Conservation (phyloP, 2,113 vertebrate genomes). For the Vombatus ursinus region DNA sequence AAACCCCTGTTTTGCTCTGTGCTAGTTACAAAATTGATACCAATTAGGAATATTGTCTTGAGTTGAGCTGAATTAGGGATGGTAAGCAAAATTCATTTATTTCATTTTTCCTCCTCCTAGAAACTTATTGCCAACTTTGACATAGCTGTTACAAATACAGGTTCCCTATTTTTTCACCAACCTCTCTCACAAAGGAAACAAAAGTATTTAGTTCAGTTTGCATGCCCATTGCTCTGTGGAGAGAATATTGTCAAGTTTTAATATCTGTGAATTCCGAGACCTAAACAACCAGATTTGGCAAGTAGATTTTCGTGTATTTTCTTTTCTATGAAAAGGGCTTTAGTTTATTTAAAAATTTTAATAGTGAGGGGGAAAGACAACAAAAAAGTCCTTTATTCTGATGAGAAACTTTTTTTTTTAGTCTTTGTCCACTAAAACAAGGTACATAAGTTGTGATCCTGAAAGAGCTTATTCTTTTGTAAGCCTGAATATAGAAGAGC, state of each 20-base stretch:
- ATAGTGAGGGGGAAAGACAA: background rate
- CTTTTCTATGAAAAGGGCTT: background rate
- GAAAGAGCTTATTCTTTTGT: no score
- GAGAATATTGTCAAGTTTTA: background rate
- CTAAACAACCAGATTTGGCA: background rate
- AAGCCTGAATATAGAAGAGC: no score
- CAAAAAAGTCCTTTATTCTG: background rate
- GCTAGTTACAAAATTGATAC: background rate
- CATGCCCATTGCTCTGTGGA: background rate
- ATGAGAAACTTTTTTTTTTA: background rate
- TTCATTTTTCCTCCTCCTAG: background rate
- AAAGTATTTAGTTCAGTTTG: background rate
- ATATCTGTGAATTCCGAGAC: background rate
- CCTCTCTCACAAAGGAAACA: background rate
- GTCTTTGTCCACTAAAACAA: no score
- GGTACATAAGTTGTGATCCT: no score
- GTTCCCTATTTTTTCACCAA: background rate
- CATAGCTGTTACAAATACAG: background rate
- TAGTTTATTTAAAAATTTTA: background rate
- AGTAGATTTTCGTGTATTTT: background rate
- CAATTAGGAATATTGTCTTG: background rate
- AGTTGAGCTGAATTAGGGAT: background rate
- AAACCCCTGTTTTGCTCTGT: background rate
- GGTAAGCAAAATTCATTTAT: background rate
- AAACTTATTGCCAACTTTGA: background rate